These are phyloP conservation scores for Plectrocnemia conspersa DNA, from an alignment of 1,140 invertebrate species.

Conservation along the genomic window DNA sequence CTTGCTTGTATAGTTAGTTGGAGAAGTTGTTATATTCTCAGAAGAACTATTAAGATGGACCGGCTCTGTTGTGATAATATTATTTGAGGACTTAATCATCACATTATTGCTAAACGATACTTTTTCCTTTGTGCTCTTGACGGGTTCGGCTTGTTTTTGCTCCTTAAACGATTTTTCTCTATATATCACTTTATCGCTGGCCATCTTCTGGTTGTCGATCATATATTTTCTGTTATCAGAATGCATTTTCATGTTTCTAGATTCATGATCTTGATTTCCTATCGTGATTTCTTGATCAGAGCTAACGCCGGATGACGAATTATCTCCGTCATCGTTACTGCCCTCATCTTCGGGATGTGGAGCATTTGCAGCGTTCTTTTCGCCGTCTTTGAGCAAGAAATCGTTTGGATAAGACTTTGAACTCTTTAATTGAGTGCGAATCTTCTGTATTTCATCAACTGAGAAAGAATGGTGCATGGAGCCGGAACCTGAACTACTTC, in stretches of 20 bases:
- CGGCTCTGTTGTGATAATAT: slow-evolving; percentile 51
- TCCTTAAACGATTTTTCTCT: slow-evolving; percentile 31
- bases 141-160: slow-evolving; percentile 37
- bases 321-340: slow-evolving; percentile 72
- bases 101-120: slow-evolving; percentile 51
- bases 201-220: slow-evolving; percentile 43
- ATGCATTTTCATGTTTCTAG: slow-evolving; percentile 19
- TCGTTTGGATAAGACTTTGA: slow-evolving; percentile 82
- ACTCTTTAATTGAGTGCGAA: slow-evolving; percentile 74
- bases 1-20: slow-evolving; percentile 40
- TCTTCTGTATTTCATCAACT: slow-evolving; percentile 83
- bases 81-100: slow-evolving; percentile 50
- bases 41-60: slow-evolving; percentile 39
- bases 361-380: slow-evolving; percentile 35
- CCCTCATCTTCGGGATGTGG: slow-evolving; percentile 32
- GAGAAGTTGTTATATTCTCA: slow-evolving; percentile 42
- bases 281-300: slow-evolving; percentile 72
- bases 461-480: slow-evolving; percentile 79
- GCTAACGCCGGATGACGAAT: slow-evolving; percentile 80
- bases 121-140: slow-evolving; percentile 44
- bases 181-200: slow-evolving; percentile 36
- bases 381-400: slow-evolving; percentile 57
- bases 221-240: slow-evolving; percentile 36
- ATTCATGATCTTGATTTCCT: slow-evolving; percentile 37
- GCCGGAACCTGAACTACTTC: slow-evolving; percentile 64